Percentiles rank a stretch among this genome's conserved stretches.
Conservation (phyloP, 1,140 invertebrate species). For the Eubasilissa regina region DNA sequence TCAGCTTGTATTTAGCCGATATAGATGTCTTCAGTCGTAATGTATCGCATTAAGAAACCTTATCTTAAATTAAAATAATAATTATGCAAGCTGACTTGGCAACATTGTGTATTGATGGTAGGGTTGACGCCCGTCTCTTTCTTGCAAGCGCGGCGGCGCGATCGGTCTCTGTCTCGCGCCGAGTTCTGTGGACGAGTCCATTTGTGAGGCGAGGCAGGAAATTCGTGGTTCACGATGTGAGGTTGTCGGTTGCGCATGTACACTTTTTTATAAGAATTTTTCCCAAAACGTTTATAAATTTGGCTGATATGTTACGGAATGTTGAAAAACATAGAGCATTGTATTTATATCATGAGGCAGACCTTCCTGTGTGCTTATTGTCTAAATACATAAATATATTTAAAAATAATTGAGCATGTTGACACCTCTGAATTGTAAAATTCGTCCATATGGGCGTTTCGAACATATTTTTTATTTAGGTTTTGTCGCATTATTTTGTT, state of each 20-base stretch:
- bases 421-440: constrained; percentile 12
- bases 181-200: constrained; percentile 56
- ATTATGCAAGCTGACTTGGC: constrained; percentile 45
- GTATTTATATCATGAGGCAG: constrained; percentile 4
- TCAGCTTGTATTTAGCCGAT: not conserved
- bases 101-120: constrained; percentile 44
- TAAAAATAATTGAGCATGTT: not conserved
- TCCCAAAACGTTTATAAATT: too few species aligned
- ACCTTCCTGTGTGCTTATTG: not conserved
- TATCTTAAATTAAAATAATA: constrained; percentile 30
- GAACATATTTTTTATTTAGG: not conserved
- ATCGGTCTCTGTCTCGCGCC: constrained; percentile 43
- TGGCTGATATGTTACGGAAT: not conserved
- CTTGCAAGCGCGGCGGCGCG: constrained; percentile 11
- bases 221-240: constrained; percentile 36
- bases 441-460: constrained; percentile 19
- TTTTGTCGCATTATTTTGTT: too few species aligned
- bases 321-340: not conserved
- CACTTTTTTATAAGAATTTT: not conserved
- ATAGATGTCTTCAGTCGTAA: not conserved
- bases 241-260: constrained; percentile 49
- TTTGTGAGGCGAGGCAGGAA: constrained; percentile 52
- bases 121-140: constrained; percentile 55
- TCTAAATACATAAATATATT: too few species aligned
- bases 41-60: constrained; percentile 20